phyloP scores from a whole-genome alignment of 1,140 invertebrate genomes.

The Lithobius niger region DNA sequence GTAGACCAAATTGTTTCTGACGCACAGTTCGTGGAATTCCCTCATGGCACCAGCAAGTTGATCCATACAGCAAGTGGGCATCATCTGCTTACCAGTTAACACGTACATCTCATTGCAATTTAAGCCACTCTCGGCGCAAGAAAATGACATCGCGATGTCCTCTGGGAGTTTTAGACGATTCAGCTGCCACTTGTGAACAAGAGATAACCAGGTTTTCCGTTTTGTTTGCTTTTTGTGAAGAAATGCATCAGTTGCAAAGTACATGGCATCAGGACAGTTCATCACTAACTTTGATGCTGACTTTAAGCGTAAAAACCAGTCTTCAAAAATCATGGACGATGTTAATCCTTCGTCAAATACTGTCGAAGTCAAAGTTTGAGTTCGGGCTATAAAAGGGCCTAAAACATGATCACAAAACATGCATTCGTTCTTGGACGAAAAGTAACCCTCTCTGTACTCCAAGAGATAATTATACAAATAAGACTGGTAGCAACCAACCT shows the following conservation, averaged over 20 bases:
- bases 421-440: conserved; percentile 23
- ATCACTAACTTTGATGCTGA: not conserved
- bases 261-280: not conserved
- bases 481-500: conserved; percentile 24
- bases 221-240: not conserved
- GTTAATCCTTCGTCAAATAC: conserved; percentile 4
- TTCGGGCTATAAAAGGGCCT: conserved; percentile 23
- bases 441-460: conserved; percentile 22
- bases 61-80: conserved; percentile 19
- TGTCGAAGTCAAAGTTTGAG: conserved; percentile 14
- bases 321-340: conserved; percentile 14
- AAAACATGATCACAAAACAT: conserved; percentile 26
- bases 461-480: conserved; percentile 22
- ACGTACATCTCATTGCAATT: conserved; percentile 8
- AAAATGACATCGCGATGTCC: conserved; percentile 3
- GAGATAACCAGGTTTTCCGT: conserved; percentile 13
- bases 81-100: not conserved
- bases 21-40: conserved; percentile 9
- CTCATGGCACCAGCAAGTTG: conserved; percentile 13
- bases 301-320: conserved; percentile 18
- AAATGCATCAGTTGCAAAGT: conserved; percentile 5
- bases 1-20: conserved; percentile 16
- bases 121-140: conserved; percentile 17
- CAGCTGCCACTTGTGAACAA: conserved; percentile 18
- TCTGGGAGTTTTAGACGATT: conserved; percentile 12